These are phyloP conservation scores for Exaiptasia diaphana DNA, from an alignment of 64 coral and sea anemone species.

Conservation along the genomic window DNA sequence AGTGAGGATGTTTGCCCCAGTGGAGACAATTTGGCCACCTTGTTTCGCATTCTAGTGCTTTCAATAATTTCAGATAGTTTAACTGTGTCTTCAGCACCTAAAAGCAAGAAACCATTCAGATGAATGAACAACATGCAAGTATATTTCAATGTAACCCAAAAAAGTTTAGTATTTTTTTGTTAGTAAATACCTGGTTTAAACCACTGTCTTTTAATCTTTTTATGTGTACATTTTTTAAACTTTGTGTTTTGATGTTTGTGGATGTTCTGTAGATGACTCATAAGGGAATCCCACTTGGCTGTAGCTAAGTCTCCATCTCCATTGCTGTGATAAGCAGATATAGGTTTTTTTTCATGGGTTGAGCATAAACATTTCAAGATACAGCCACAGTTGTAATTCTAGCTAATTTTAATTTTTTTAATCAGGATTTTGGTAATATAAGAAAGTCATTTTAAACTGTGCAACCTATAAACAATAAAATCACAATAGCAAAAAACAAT, in stretches of 20 bases:
- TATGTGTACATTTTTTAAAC: conserved; percentile 36
- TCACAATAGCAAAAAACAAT: too few relatives aligned
- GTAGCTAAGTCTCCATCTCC: conserved; percentile 20
- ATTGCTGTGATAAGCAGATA: conserved; percentile 5
- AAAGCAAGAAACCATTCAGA: neutral
- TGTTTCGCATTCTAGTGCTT: neutral
- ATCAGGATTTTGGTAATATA: too few relatives aligned
- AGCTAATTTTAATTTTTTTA: too few relatives aligned
- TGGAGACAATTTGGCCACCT: conserved; percentile 45
- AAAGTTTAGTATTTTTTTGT: neutral
- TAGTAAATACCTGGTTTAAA: conserved; percentile 47
- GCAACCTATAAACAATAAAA: too few relatives aligned
- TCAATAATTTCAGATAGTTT: conserved; percentile 41
- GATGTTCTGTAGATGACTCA: conserved; percentile 32
- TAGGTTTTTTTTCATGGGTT: too few relatives aligned
- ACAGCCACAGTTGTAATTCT: too few relatives aligned
- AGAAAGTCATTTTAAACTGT: too few relatives aligned
- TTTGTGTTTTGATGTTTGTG: conserved; percentile 31
- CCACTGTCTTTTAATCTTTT: conserved; percentile 46
- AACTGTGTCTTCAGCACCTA: neutral
- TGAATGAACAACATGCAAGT: neutral
- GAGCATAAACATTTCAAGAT: too few relatives aligned
- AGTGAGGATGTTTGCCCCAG: conserved; percentile 38
- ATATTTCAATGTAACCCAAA: neutral
- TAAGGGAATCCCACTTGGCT: conserved; percentile 50